Evolutionary conservation across 1,140 invertebrate genomes (phyloP).

Genomic region (Orchesella cincta): DNA sequence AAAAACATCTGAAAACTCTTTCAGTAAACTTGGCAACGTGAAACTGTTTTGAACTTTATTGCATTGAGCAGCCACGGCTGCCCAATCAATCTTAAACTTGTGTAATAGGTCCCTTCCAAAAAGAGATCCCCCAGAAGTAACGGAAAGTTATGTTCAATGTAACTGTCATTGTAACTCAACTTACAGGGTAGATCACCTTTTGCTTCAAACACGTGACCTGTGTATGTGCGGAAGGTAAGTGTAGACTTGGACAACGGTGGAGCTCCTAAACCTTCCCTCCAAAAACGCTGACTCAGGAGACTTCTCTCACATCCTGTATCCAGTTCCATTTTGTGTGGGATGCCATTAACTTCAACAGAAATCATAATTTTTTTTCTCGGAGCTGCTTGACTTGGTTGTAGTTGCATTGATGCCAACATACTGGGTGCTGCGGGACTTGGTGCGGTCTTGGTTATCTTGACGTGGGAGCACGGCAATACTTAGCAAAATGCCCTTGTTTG

Average conservation of each 20-base stretch:
- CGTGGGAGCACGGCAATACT: background rate
- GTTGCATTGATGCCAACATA: conserved; percentile 36
- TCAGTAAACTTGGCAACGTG: background rate
- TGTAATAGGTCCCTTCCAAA: background rate
- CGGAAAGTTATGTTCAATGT: background rate
- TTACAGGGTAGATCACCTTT: background rate
- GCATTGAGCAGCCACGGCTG: background rate
- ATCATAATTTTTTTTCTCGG: background rate
- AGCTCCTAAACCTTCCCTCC: background rate
- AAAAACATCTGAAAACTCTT: conserved; percentile 37
- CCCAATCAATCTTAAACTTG: background rate
- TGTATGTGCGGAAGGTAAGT: background rate
- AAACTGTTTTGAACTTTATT: background rate
- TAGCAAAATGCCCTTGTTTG: conserved; percentile 2
- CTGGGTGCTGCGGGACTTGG: conserved; percentile 40
- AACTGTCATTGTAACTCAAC: background rate
- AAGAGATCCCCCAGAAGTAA: background rate
- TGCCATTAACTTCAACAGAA: background rate
- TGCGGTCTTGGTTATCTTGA: no score
- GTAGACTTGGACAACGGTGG: background rate
- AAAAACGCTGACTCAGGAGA: background rate
- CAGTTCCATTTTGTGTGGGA: background rate
- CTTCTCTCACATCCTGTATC: background rate
- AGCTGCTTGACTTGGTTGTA: background rate
- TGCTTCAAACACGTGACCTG: background rate